These are phyloP conservation scores for Mormyrus lacerda DNA, from an alignment of 2,113 vertebrate species.

Conservation along the genomic window DNA sequence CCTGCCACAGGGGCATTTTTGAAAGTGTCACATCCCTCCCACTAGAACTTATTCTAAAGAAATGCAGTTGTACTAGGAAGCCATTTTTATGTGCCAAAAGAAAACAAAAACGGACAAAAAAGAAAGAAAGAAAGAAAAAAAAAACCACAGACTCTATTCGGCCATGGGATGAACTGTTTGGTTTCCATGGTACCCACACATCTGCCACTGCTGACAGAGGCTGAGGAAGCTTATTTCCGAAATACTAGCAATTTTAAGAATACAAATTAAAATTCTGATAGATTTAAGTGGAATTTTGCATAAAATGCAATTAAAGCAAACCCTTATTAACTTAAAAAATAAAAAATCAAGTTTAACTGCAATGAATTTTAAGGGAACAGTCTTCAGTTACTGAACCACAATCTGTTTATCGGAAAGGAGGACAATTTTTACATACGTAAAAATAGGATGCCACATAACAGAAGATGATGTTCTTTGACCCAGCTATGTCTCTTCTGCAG, in stretches of 20 bases:
- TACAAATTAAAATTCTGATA: background rate
- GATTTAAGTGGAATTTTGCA: background rate
- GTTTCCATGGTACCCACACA: constrained; percentile 63
- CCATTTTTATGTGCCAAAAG: background rate
- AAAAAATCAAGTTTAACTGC: background rate
- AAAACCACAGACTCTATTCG: constrained; percentile 24
- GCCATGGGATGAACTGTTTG: constrained; percentile 58
- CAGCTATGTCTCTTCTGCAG: background rate
- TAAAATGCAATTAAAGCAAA: background rate
- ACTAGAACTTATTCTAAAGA: constrained; percentile 4
- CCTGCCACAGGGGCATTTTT: background rate
- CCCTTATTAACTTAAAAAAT: background rate
- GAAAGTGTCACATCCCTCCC: background rate
- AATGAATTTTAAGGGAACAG: background rate
- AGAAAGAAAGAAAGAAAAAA: background rate
- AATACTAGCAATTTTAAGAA: background rate
- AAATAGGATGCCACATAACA: background rate
- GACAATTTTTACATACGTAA: background rate
- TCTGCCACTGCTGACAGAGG: constrained; percentile 57
- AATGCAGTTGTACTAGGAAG: background rate
- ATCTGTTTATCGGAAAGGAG: background rate
- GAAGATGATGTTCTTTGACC: background rate
- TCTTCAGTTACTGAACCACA: background rate
- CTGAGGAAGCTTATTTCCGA: background rate
- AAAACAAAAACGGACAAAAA: constrained; percentile 3